These are phyloP conservation scores for Anoplolepis gracilipes DNA, from an alignment of 1,140 invertebrate genomes.

Conservation along the genomic window DNA sequence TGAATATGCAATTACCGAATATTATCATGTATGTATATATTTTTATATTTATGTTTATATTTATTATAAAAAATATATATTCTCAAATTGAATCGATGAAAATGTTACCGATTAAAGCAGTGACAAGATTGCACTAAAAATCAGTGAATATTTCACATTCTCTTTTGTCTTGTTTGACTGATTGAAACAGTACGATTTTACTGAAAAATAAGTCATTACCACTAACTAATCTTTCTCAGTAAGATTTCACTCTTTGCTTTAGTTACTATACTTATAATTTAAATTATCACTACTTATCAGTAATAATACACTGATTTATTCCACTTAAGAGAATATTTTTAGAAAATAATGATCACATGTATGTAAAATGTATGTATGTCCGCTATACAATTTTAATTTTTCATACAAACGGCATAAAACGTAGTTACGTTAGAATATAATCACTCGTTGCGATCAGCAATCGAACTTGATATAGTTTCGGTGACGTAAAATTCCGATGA, in stretches of 20 bases:
- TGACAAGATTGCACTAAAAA: too few species aligned
- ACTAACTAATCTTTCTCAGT: too few species aligned
- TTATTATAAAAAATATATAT: background rate
- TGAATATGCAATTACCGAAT: background rate
- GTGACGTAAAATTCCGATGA: background rate
- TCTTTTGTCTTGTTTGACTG: too few species aligned
- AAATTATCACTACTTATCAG: too few species aligned
- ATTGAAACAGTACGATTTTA: too few species aligned
- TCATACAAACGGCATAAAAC: too few species aligned
- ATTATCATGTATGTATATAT: background rate
- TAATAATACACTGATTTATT: too few species aligned
- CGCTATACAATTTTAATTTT: background rate
- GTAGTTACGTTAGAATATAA: background rate
- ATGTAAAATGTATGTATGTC: background rate
- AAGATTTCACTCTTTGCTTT: too few species aligned
- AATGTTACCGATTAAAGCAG: too few species aligned
- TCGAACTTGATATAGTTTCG: background rate
- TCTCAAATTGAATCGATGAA: background rate
- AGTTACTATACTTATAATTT: too few species aligned
- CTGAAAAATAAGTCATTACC: too few species aligned
- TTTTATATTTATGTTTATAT: background rate
- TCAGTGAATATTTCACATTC: too few species aligned
- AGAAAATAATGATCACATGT: background rate
- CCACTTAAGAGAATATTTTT: background rate
- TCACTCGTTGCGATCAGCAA: background rate